A percentile compares a stretch with the other conserved stretches of the same genome.
phyloP scores from a whole-genome alignment of 2,888 invertebrate genomes.

The Dryocosmus kuriphilus region DNA sequence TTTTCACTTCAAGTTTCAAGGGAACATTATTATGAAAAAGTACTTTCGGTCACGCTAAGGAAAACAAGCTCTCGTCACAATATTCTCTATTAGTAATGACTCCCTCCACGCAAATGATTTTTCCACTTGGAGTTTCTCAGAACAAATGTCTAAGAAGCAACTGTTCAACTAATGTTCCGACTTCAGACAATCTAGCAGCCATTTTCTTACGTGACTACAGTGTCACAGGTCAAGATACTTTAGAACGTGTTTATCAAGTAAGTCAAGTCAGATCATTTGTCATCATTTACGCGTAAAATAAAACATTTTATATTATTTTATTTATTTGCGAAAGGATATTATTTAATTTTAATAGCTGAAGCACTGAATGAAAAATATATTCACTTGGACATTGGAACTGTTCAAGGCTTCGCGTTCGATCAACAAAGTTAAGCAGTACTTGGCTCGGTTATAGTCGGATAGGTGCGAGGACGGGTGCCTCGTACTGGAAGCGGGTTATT shows the following conservation, averaged over 20 bases:
- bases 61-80: constrained; percentile 22
- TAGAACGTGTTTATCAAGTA: constrained; percentile 7
- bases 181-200: constrained; percentile 14
- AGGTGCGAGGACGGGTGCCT: too few species aligned
- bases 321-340: background rate
- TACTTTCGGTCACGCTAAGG: constrained; percentile 26
- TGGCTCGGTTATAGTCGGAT: too few species aligned
- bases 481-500: too few species aligned
- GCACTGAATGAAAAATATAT: background rate
- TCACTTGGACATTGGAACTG: too few species aligned
- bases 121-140: constrained; percentile 12
- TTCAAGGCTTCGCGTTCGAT: too few species aligned
- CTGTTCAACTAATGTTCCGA: constrained; percentile 23
- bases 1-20: constrained; percentile 11
- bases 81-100: constrained; percentile 9
- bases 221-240: constrained; percentile 26
- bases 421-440: too few species aligned
- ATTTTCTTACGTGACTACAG: constrained; percentile 16
- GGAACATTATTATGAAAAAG: constrained; percentile 18
- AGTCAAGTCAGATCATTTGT: constrained; percentile 13
- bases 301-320: background rate
- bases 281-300: background rate
- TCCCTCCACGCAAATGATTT: constrained; percentile 38
- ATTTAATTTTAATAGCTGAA: background rate
- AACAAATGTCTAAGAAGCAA: constrained; percentile 35